Evolutionary conservation across 2,797 vertebrate genomes (phyloP).

Genomic region (Cyprinodon diabolis): DNA sequence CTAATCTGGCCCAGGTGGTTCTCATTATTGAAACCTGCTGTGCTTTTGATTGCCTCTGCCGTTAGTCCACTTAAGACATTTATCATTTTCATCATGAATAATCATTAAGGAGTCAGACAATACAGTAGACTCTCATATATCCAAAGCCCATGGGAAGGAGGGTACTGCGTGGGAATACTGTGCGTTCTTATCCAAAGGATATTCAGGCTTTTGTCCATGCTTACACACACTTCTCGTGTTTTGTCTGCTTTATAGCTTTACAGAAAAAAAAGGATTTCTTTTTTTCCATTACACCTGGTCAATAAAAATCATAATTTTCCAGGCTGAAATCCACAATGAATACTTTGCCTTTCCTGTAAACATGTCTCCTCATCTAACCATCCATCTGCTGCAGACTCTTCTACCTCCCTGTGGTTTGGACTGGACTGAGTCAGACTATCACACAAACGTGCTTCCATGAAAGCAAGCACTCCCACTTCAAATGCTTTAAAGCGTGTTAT

Average conservation of each 20-base stretch:
- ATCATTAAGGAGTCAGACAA: conserved; percentile 74
- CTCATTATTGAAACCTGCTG: conserved; percentile 83
- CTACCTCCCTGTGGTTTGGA: conserved; percentile 49
- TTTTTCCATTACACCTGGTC: conserved; percentile 13
- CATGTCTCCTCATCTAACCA: conserved; percentile 29
- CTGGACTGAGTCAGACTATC: conserved; percentile 56
- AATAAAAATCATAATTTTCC: conserved; percentile 32
- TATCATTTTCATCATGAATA: conserved; percentile 82
- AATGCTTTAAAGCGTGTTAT: conserved; percentile 64
- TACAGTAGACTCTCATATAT: conserved; percentile 51
- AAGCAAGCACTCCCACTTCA: conserved; percentile 62
- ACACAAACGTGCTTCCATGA: conserved; percentile 61
- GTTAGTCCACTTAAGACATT: conserved; percentile 79
- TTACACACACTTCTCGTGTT: neutral
- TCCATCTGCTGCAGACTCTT: conserved; percentile 41
- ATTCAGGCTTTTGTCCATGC: conserved; percentile 13
- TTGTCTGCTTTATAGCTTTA: conserved; percentile 16
- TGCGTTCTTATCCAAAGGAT: conserved; percentile 24
- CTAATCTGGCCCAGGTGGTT: conserved; percentile 84
- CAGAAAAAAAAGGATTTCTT: conserved; percentile 2
- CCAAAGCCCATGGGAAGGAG: conserved; percentile 31
- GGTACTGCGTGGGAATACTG: conserved; percentile 11
- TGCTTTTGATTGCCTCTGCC: conserved; percentile 80
- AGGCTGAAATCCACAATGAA: conserved; percentile 25
- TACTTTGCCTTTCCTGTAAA: conserved; percentile 34